Base-by-base conservation (phyloP, 2,888 invertebrate species). In the Didymodactylos carnosus region DNA sequence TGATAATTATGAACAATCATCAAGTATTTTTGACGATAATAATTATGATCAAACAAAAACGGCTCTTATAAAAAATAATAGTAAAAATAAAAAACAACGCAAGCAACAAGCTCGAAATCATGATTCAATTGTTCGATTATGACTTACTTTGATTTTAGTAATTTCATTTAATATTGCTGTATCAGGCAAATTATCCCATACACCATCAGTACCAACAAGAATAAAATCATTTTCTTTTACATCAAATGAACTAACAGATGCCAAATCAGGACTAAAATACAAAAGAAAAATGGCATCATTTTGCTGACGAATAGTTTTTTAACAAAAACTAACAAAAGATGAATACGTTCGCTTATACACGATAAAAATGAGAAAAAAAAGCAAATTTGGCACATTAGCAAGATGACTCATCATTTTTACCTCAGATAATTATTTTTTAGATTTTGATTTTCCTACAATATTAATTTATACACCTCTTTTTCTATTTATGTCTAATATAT, bases 101-200 rank as follows among this genome's bases (percentile, higher is more conserved):
- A n/a, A n/a, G n/a, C n/a, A 62, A 35, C 35, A 35, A 35, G 3
- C 4, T 3, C 29, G n/a, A 62, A 8, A n/a, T n/a, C n/a, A 29
- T 16, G 62, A 62, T 25, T 35, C 62, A 10, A 62, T 62, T 13
- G 14, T 62, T n/a, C 35, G 35, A 35, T 2, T 62, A 35, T 62
- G n/a, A 43, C 72, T 69, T 70, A 76, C 77, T 39, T 62, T 69
- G 40, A 80, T 84, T 84, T 83, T 89, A 88, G 78, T 87, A 84
- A 95, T 87, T 84, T 93, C 91, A 71, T 90, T 89, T 78, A 94
- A 86, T 80, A 97, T 87, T 82, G 94, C 87, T 78, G 89, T 89
- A 80, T 92, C 92, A 76, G 94, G 93, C 79, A 97, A 89, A 85
- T 97, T 97, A 86, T 98, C 97, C 85, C 97, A 98, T 74, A 98